These are phyloP conservation scores for Bombylius discolor DNA, from an alignment of 2,888 invertebrate genomes.

Conservation along the genomic window DNA sequence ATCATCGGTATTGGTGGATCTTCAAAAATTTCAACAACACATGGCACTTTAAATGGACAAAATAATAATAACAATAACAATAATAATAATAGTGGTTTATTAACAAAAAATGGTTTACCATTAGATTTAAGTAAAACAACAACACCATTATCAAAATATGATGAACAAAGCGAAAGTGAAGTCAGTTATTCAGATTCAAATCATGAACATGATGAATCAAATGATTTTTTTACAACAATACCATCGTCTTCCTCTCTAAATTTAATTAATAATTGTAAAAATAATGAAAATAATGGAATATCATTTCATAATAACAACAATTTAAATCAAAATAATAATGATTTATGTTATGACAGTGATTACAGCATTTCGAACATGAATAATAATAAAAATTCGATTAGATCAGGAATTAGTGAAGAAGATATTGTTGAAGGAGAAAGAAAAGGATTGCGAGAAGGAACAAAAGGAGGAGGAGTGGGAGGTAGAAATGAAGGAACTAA, in stretches of 20 bases:
- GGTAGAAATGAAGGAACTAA: no score
- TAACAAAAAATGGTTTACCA: slow-evolving; percentile 13
- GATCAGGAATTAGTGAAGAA: not conserved
- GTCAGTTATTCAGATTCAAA: slow-evolving; percentile 21
- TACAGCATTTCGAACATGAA: not conserved
- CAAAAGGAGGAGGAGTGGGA: no score
- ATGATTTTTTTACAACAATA: slow-evolving; percentile 17
- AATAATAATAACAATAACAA: not conserved
- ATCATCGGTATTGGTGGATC: no score
- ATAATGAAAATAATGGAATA: not conserved
- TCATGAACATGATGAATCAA: slow-evolving; percentile 19
- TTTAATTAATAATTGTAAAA: not conserved
- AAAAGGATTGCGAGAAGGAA: no score
- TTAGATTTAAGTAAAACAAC: slow-evolving; percentile 18
- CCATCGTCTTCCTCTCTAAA: slow-evolving; percentile 5
- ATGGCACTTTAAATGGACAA: not conserved
- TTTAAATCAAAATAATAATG: slow-evolving; percentile 2
- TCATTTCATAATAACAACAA: not conserved
- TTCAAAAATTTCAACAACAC: not conserved
- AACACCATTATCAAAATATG: slow-evolving; percentile 14
- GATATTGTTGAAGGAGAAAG: not conserved
- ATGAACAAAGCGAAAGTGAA: slow-evolving; percentile 21
- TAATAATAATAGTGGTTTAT: not conserved
- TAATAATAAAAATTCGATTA: not conserved
- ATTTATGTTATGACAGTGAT: slow-evolving; percentile 1